A percentile compares a stretch with the other conserved stretches of the same genome.
Evolutionary conservation across 1,140 invertebrate species (phyloP).

Genomic region (Octopus sinensis): DNA sequence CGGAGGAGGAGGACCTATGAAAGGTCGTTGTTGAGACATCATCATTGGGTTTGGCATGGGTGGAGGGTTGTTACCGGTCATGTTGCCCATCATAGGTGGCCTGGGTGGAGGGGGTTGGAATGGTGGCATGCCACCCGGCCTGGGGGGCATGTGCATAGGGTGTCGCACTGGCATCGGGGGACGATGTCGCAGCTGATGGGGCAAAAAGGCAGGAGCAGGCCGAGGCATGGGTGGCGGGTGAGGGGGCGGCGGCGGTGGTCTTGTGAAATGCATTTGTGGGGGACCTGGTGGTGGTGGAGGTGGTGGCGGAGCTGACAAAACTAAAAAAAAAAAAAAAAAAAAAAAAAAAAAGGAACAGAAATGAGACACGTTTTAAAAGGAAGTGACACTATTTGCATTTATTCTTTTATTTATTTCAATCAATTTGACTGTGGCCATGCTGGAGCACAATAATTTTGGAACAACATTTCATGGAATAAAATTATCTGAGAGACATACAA

Average conservation of each 20-base stretch:
- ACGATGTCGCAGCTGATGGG: constrained; percentile 35
- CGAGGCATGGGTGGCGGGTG: constrained; percentile 23
- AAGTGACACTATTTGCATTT: too few relatives aligned
- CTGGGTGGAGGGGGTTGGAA: constrained; percentile 21
- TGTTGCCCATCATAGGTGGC: constrained; percentile 14
- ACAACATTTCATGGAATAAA: too few relatives aligned
- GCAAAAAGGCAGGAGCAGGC: constrained; percentile 10
- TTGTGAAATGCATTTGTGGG: constrained; percentile 39
- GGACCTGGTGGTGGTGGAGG: constrained; percentile 36
- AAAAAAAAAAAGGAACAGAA: background rate
- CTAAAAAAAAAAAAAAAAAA: constrained; percentile 8
- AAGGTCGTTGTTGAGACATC: constrained; percentile 24
- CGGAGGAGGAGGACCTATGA: constrained; percentile 20
- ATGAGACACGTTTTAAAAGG: background rate
- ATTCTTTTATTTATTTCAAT: too few relatives aligned
- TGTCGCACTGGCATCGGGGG: constrained; percentile 22
- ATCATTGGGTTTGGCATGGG: constrained; percentile 19
- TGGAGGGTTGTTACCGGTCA: background rate
- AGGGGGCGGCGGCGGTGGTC: constrained; percentile 30
- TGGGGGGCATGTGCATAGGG: constrained; percentile 16
- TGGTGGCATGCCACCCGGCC: constrained; percentile 26
- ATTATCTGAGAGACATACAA: too few relatives aligned
- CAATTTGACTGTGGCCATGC: too few relatives aligned
- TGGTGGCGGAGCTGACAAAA: constrained; percentile 37
- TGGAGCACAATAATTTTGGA: too few relatives aligned